phyloP scores from a whole-genome alignment of 2,113 vertebrate species.

The Colistium nudipinnis region DNA sequence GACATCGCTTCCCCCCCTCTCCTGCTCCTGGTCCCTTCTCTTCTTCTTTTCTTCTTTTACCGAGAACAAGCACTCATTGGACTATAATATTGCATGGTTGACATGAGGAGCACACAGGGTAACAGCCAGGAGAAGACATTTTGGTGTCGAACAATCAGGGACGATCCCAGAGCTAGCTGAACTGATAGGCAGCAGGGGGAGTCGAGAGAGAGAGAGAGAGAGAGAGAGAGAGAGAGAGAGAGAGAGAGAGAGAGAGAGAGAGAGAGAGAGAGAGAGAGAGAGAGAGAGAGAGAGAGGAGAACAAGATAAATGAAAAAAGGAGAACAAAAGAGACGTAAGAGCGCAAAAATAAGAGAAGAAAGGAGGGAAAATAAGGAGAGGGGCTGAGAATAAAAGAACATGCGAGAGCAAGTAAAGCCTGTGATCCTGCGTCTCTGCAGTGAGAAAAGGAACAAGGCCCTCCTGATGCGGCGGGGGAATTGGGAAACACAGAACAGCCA shows the following conservation, averaged over 20 bases:
- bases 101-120: conserved; percentile 59
- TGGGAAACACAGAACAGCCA: conserved; percentile 57
- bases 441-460: conserved; percentile 37
- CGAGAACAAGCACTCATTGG: conserved; percentile 42
- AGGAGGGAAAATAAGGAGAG: conserved; percentile 17
- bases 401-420: conserved; percentile 25
- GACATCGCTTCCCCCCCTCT: conserved; percentile 53
- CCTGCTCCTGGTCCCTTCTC: conserved; percentile 26
- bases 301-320: conserved; percentile 14
- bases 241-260: conserved; percentile 13
- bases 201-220: not conserved
- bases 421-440: conserved; percentile 46
- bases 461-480: conserved; percentile 37
- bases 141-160: conserved; percentile 58
- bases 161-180: conserved; percentile 56
- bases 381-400: conserved; percentile 31
- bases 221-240: not conserved
- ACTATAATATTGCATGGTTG: conserved; percentile 70
- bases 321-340: conserved; percentile 18
- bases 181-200: conserved; percentile 32
- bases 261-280: conserved; percentile 2
- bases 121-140: conserved; percentile 41
- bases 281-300: conserved; percentile 2
- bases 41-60: no score
- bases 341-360: conserved; percentile 6